Evolutionary conservation across 2,113 vertebrate genomes (phyloP), one percentile per base, ranked within the genome.

Genomic region (Perca flavescens): DNA sequence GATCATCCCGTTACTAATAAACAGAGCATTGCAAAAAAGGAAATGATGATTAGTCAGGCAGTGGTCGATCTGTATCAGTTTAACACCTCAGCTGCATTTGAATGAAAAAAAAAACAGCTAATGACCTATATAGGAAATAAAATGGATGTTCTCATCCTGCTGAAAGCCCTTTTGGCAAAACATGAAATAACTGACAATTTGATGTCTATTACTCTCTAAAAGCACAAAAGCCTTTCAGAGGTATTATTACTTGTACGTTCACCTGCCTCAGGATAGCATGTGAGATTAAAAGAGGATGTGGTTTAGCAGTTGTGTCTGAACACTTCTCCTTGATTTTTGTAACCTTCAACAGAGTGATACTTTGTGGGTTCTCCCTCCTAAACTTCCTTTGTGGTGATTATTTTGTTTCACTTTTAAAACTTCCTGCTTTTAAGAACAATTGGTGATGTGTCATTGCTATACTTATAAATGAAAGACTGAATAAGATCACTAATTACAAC

Each of bases 211-310:
- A 56, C 16, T 8, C 7, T 16, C 1, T 71, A 28, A 71, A 72
- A 73, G 34, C 31, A 68, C 19, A 31, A 64, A 65, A 70, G 22
- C 28, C 6, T 17, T 71, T 63, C 58, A 58, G 25, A 43, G n/a
- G 1, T 3, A 50, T 74, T 65, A 11, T 17, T 17, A 58, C 31
- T 31, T 46, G 8, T 16, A 17, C n/a, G 15, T 49, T 3, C 2
- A 22, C 34, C 16, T 40, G 17, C 11, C 1, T 50, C 5, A 31
- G 16, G 17, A 61, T 60, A n/a, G 15, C 19, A 25, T 49, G 47
- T 71, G 78, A 81, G 54, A 85, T 80, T 47, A 86, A 87, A 90
- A 89, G 77, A 82, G 86, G 91, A 92, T 92, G 84, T 88, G 82
- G 87, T 81, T 6, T 15, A 78, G 40, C 53, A 58, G 43, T 86